phyloP scores from a whole-genome alignment of 30 jellyfish, hydroid and myxozoan species.

The Mastigias papua region DNA sequence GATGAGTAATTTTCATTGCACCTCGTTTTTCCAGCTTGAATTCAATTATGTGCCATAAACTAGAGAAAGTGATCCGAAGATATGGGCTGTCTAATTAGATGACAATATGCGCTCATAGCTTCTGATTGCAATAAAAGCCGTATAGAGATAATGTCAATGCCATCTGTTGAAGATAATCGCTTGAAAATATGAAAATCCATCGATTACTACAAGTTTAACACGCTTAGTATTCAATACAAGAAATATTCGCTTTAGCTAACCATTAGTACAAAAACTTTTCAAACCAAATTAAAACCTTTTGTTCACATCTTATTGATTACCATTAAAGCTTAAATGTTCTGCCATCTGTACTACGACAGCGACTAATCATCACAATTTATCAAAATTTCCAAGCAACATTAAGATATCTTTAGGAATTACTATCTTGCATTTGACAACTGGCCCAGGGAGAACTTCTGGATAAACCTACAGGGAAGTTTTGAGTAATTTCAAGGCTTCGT shows the following conservation, averaged over 20 bases:
- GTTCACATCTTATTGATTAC: neutral
- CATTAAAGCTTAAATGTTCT: neutral
- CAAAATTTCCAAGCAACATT: neutral
- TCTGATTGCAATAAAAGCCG: neutral
- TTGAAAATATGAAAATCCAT: neutral
- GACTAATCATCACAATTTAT: neutral
- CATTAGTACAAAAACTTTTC: neutral
- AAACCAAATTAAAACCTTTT: neutral
- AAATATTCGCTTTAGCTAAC: neutral
- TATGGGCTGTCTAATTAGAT: neutral
- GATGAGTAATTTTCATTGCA: too few relatives aligned
- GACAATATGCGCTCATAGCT: neutral
- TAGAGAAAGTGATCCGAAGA: neutral
- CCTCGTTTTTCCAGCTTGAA: too few relatives aligned
- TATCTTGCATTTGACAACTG: too few relatives aligned
- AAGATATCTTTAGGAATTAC: neutral
- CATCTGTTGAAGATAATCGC: neutral
- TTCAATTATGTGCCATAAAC: too few relatives aligned
- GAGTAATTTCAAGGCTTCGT: too few relatives aligned
- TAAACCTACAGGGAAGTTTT: too few relatives aligned
- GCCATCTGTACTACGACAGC: neutral
- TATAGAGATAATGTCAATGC: neutral
- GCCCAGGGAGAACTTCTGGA: too few relatives aligned
- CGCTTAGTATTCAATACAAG: neutral
- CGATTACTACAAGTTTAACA: neutral